phyloP scores from a whole-genome alignment of 2,113 vertebrate genomes.

The Platysternon megacephalum region DNA sequence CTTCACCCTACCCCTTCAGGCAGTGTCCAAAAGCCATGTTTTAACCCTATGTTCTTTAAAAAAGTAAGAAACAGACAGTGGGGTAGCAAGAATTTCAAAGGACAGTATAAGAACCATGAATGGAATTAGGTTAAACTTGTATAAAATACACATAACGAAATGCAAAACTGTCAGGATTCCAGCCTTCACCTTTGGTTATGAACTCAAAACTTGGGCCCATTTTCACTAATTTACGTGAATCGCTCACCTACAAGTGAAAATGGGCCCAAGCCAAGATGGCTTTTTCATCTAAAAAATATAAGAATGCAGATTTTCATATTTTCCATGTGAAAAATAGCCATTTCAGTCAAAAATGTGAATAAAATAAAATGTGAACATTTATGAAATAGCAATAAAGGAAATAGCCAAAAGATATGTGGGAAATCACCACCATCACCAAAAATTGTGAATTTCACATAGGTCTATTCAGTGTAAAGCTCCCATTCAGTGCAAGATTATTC shows the following conservation, averaged over 20 bases:
- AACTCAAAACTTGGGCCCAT: background rate
- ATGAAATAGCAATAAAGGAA: conserved; percentile 17
- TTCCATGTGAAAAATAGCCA: background rate
- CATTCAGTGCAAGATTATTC: background rate
- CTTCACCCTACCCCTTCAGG: background rate
- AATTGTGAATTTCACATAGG: background rate
- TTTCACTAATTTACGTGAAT: background rate
- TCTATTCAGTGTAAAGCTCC: background rate
- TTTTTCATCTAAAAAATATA: background rate
- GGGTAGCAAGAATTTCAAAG: background rate
- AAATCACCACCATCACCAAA: conserved; percentile 7
- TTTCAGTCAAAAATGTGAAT: background rate
- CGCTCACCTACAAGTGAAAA: background rate
- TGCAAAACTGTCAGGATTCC: background rate
- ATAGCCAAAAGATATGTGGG: background rate
- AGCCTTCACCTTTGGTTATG: accelerated
- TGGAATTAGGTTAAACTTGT: background rate
- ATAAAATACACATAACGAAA: background rate
- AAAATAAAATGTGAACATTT: background rate
- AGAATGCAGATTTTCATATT: background rate
- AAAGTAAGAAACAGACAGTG: background rate
- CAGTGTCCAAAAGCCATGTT: background rate
- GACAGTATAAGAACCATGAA: accelerated
- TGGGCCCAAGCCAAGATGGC: background rate
- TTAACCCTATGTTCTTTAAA: background rate